These are phyloP conservation scores for Australoheros scitulus DNA, from an alignment of 2,113 vertebrate species.

Conservation along the genomic window DNA sequence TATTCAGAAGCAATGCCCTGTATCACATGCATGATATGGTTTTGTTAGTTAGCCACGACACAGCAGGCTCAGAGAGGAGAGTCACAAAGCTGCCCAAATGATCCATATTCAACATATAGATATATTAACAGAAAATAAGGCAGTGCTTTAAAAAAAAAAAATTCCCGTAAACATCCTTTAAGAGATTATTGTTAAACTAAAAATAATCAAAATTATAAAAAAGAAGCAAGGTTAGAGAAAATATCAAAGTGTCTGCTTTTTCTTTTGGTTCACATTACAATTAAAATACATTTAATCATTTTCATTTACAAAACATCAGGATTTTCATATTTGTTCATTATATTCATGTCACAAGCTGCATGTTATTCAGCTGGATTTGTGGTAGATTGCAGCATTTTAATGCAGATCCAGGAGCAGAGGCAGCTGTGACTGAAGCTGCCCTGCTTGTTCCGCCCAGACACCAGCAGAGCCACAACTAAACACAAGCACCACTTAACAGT, in stretches of 20 bases:
- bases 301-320: slow-evolving; percentile 19
- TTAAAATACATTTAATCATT: neutral
- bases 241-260: slow-evolving; percentile 6
- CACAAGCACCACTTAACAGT: neutral
- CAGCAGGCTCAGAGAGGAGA: slow-evolving; percentile 4
- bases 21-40: slow-evolving; percentile 36
- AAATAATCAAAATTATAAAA: slow-evolving; percentile 15
- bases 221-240: slow-evolving; percentile 11
- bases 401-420: neutral
- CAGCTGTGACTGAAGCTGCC: too few relatives aligned
- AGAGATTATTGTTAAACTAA: slow-evolving; percentile 9
- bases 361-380: neutral
- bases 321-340: neutral
- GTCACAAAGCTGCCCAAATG: slow-evolving; percentile 61
- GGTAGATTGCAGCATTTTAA: neutral
- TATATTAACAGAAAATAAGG: slow-evolving; percentile 35
- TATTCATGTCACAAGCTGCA: slow-evolving; percentile 13
- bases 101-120: slow-evolving; percentile 36
- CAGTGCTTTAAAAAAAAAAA: slow-evolving; percentile 34
- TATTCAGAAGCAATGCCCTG: slow-evolving; percentile 30
- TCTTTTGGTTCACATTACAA: slow-evolving; percentile 42
- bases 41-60: neutral
- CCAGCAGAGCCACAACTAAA: neutral
- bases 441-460: neutral
- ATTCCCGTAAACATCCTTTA: slow-evolving; percentile 10